A percentile compares a stretch with the other conserved stretches of the same genome.
These are phyloP conservation scores for Apis cerana DNA, from an alignment of 1,140 invertebrate species.

Conservation along the genomic window DNA sequence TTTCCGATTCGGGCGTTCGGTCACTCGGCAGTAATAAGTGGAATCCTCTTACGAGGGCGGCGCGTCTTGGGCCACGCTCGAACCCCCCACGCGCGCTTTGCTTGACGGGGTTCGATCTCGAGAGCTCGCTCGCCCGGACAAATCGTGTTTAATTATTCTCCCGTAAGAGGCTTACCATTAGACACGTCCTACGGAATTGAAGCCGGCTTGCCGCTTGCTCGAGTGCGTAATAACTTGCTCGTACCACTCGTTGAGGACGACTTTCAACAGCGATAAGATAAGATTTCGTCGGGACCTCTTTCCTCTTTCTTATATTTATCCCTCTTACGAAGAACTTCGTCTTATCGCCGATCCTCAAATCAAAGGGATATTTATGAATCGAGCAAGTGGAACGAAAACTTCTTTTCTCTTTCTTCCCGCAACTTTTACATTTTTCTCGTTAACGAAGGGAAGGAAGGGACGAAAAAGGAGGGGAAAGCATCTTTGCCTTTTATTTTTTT, in stretches of 20 bases:
- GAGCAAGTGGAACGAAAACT: too few species aligned
- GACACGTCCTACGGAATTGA: slow-evolving; percentile 56
- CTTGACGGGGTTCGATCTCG: slow-evolving; percentile 46
- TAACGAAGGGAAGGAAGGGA: not conserved
- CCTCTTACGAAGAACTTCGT: not conserved
- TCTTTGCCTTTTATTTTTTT: not conserved
- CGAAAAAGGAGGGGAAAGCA: not conserved
- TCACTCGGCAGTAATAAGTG: slow-evolving; percentile 58
- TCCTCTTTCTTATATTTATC: not conserved
- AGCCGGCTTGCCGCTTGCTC: slow-evolving; percentile 55
- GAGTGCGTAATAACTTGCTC: slow-evolving; percentile 59
- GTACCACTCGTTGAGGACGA: not conserved
- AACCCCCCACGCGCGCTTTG: slow-evolving; percentile 33
- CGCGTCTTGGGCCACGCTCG: not conserved
- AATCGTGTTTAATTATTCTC: slow-evolving; percentile 58
- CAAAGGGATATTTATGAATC: too few species aligned
- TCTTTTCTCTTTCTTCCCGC: not conserved
- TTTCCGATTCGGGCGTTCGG: slow-evolving; percentile 28
- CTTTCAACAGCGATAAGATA: not conserved
- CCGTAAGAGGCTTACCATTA: slow-evolving; percentile 67
- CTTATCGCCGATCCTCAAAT: too few species aligned
- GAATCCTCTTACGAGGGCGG: slow-evolving; percentile 59
- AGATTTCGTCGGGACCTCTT: not conserved
- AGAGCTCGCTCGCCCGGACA: slow-evolving; percentile 5
- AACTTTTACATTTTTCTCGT: not conserved